Evolutionary conservation across 2,888 invertebrate genomes (phyloP), one percentile per base, ranked within the genome.

Genomic region (Coleophora deauratella): DNA sequence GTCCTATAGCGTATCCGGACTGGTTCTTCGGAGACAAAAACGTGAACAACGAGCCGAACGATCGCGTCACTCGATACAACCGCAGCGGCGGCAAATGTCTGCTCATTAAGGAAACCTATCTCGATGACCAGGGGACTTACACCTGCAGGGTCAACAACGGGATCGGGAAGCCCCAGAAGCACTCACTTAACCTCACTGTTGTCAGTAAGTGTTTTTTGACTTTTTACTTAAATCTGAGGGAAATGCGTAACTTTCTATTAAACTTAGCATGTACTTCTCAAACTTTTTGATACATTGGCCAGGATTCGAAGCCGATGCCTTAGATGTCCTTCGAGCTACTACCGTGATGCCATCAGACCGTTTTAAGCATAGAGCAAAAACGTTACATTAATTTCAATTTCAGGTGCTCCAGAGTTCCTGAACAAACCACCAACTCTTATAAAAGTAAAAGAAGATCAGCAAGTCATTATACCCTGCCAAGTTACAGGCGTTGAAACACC

Each of bases 31-130:
- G 77, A 35, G 72, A 68, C 0, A 65, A 63, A 33, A 52, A 66
- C 40, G 59, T 65, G 6, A 72, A 75, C 58, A 66, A 66, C 30
- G 43, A 53, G 2, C 62, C 66, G 0, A 43, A 49, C 1, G 67
- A 69, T 45, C 66, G 82, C 3, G 59, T 82, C 11, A 80, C 80
- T 7, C 52, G 72, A 1, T 57, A 79, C 66, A 82, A 80, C 64
- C 64, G 72, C 41, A 77, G 73, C 34, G 66, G 61, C 1, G 77
- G 82, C 33, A 75, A 73, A 42, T 50, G 81, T 1, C 70, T 82
- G 21, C 58, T 78, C 45, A 75, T 82, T 62, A 71, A 66, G 45
- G 61, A 74, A 1, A 72, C 71, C 0, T 48, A 56, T 21, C 47
- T 57, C 0, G 67, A 65, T 34, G 82, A 82, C 49, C 47, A 68